These are phyloP conservation scores for Colaptes auratus DNA, from an alignment of 2,113 vertebrate species.

Conservation along the genomic window DNA sequence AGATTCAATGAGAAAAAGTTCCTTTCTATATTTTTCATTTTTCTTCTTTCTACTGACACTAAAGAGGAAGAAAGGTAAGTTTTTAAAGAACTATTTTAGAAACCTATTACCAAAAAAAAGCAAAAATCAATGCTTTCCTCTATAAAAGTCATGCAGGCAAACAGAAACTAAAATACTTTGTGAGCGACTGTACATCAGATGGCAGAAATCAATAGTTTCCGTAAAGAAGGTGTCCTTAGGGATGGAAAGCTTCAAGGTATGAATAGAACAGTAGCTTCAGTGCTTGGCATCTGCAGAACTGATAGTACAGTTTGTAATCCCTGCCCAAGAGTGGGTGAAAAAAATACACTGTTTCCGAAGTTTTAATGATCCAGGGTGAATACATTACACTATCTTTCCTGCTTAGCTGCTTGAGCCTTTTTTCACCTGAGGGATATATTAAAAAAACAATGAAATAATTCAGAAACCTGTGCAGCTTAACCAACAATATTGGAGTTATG, in stretches of 20 bases:
- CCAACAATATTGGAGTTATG: not conserved
- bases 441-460: conserved; percentile 8
- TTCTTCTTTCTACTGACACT: not conserved
- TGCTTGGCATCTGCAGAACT: not conserved
- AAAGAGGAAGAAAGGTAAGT: conserved; percentile 1
- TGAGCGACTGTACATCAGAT: conserved; percentile 38
- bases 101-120: not conserved
- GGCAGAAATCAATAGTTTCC: conserved; percentile 56
- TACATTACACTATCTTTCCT: not conserved
- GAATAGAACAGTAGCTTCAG: conserved; percentile 28
- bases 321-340: conserved; percentile 5
- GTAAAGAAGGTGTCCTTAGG: conserved; percentile 40
- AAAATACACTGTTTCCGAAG: not conserved
- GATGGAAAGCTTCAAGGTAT: conserved; percentile 28
- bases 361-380: conserved; percentile 37
- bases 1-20: not conserved
- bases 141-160: conserved; percentile 41
- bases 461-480: not conserved
- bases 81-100: conserved; percentile 32
- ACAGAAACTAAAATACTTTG: conserved; percentile 38
- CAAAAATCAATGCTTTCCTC: conserved; percentile 46
- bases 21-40: not conserved
- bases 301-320: conserved; percentile 54
- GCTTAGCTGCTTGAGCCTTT: not conserved
- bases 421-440: not conserved